Evolutionary conservation across 2,797 vertebrate species (phyloP).

Genomic region (Xerus rutilus): DNA sequence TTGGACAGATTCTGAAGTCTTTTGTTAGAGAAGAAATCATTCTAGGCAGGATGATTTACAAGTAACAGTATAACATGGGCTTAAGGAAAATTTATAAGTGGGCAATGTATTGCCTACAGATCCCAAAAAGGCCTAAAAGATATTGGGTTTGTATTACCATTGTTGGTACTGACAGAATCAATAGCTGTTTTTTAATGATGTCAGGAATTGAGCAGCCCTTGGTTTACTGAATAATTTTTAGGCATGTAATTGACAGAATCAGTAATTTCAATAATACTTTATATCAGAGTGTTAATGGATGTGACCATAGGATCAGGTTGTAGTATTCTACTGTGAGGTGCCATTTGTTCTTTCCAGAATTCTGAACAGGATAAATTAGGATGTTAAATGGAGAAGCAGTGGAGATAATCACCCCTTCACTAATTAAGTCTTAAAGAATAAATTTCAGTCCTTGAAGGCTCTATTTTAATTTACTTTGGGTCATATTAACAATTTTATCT

Average conservation of each 20-base stretch:
- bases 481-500: background rate
- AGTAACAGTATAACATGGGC: background rate
- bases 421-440: background rate
- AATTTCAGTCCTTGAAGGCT: background rate
- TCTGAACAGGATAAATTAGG: background rate
- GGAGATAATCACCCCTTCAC: background rate
- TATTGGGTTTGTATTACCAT: background rate
- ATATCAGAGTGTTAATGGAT: background rate
- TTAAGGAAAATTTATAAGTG: background rate
- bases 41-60: background rate
- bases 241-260: background rate
- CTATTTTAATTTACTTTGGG: background rate
- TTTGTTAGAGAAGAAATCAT: background rate
- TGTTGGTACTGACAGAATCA: background rate
- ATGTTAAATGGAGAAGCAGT: background rate
- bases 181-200: background rate
- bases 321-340: background rate
- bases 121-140: background rate
- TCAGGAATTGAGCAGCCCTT: background rate
- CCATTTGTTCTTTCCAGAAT: background rate
- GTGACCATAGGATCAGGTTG: background rate
- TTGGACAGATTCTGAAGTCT: background rate
- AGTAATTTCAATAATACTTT: background rate
- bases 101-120: background rate
- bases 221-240: slow-evolving; percentile 9